Evolutionary conservation across 2,113 vertebrate genomes (phyloP).

Genomic region (Phyllostomus hastatus): DNA sequence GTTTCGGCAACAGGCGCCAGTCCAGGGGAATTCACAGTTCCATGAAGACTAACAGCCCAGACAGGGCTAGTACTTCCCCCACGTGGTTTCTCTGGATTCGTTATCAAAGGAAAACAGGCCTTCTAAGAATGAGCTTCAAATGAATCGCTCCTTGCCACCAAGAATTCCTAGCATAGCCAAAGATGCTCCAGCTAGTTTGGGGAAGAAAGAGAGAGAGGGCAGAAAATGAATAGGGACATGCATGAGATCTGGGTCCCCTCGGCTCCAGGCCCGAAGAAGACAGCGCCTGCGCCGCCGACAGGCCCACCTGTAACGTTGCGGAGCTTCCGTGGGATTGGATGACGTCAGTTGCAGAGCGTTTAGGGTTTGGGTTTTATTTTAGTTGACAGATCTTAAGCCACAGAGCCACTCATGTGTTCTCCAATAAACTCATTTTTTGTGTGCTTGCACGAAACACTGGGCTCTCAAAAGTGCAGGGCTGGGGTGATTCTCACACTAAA

Average conservation of each 20-base stretch:
- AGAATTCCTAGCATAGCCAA: neutral
- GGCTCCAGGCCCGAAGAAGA: neutral
- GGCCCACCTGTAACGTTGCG: too few species aligned
- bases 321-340: neutral
- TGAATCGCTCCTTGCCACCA: neutral
- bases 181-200: neutral
- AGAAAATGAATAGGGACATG: neutral
- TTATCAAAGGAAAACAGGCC: conserved; percentile 41
- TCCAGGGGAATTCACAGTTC: conserved; percentile 70
- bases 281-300: rapidly evolving
- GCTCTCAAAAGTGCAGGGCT: neutral
- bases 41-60: conserved; percentile 24
- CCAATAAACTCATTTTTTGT: neutral
- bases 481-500: neutral
- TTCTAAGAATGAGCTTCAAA: conserved; percentile 34
- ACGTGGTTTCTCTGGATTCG: neutral
- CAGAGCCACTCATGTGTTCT: neutral
- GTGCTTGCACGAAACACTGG: neutral
- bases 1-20: conserved; percentile 44
- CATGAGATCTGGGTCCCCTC: neutral
- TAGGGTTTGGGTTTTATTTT: too few species aligned
- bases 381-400: neutral
- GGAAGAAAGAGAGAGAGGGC: neutral
- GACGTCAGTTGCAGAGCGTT: neutral
- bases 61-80: neutral